Evolutionary conservation across 2,888 invertebrate species (phyloP), one percentile per base, ranked within the genome.

Genomic region (Dyspetes luteomarginatus): DNA sequence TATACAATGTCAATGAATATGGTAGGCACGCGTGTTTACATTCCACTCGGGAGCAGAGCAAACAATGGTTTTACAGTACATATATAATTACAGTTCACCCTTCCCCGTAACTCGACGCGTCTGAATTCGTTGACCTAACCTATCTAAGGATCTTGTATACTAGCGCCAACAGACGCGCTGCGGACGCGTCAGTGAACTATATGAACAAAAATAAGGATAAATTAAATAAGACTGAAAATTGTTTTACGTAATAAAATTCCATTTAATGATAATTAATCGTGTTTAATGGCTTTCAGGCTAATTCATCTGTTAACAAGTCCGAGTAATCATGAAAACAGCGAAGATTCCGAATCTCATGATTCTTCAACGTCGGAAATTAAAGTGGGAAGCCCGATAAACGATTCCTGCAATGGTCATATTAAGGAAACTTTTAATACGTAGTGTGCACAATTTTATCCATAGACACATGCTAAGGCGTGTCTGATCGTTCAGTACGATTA

Each of bases 241-340:
- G 24, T 26, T 1, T n/a, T 5, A 1, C 28, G 15, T n/a, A 55
- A 24, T 2, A n/a, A n/a, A 4, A 24, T 22, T 24, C 4, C 5
- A 7, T 17, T 36, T 26, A n/a, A 19, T 2, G 24, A 62, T 22
- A 43, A 62, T 12, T n/a, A 1, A 1, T 64, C 3, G 9, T 4
- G 3, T 22, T 22, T 43, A 48, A 15, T 48, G 5, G 17, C 36
- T 86, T 88, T n/a, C 78, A 93, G 93, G 26, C 86, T 88, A 36
- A 92, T 93, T 28, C 92, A 92, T 77, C 68, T 91, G 45, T 85
- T 90, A 19, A 86, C 91, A 62, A 90, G 90, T 7, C 82, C 88
- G 3, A 85, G 85, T 9, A 83, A 88, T 90, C 17, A 87, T 85
- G 3, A 89, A 89, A 36, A 19, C 17, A 9, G 1, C 56, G 58